Conservation (phyloP, 2,113 vertebrate species). For the Podarcis muralis region DNA sequence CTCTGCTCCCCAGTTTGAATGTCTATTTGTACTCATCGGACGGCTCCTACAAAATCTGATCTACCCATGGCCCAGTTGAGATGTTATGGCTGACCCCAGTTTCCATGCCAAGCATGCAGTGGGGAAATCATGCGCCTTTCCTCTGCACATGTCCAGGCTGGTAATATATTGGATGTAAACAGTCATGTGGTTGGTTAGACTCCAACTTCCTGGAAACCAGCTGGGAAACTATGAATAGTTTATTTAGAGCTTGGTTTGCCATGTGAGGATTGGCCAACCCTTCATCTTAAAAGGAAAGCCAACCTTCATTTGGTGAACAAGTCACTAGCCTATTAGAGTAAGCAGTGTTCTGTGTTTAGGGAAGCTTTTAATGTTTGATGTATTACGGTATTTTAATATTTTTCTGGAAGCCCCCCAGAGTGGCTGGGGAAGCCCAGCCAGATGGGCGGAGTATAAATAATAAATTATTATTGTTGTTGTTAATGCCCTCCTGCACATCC, state of each 20-base stretch:
- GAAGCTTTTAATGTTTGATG: too few species aligned
- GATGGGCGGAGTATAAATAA: too few species aligned
- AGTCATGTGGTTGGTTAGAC: neutral
- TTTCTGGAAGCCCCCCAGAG: too few species aligned
- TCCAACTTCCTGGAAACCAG: neutral
- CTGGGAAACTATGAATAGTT: neutral
- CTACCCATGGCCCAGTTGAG: neutral
- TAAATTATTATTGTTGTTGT: too few species aligned
- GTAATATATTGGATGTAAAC: neutral
- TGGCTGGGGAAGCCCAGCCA: too few species aligned
- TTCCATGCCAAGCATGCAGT: neutral
- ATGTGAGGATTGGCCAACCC: neutral
- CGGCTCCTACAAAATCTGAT: neutral
- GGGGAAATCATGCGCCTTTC: neutral
- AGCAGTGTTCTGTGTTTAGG: neutral
- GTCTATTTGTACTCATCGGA: neutral
- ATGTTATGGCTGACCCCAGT: too few species aligned
- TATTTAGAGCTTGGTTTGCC: neutral
- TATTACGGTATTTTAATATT: too few species aligned
- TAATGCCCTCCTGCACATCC: neutral
- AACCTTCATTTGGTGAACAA: neutral
- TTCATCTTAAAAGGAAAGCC: neutral
- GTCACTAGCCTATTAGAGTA: neutral
- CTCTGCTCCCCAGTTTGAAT: neutral
- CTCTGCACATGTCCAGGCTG: neutral